Evolutionary conservation across 2,888 invertebrate species (phyloP), one percentile per base, ranked within the genome.

Genomic region (Zaprionus bogoriensis): DNA sequence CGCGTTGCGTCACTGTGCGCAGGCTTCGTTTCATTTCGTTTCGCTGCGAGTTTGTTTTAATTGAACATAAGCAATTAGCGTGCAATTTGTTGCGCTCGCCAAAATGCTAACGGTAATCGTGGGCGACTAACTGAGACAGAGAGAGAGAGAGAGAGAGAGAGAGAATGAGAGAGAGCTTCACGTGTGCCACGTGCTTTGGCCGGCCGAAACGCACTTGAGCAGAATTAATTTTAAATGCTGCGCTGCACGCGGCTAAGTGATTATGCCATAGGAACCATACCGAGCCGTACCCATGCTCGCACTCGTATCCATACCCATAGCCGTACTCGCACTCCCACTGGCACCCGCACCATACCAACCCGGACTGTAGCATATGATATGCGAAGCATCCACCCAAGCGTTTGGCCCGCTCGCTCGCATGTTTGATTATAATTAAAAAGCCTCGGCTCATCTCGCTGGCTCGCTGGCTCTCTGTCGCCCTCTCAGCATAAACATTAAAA

Each of bases 11-110:
- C 38, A 38, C 6, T 36, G 32, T 36, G 32, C 14, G 9, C 27
- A 27, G 7, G 28, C 42, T 67, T 36, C 38, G 19, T 61, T 48
- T 14, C 22, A 22, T 45, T 58, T 44, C 48, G 52, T 47, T 32
- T 55, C 44, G 42, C 38, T 42, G 47, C 4, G 66, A 67, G 63
- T 61, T 73, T 64, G 68, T 60, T 83, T 81, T 87, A 87, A 87
- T 87, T 87, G 88, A 87, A 87, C 85, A 86, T 72, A 70, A 86
- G 83, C 87, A 87, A 88, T 87, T 87, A 87, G 87, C 83, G 83
- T 87, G 83, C 87, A 87, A 87, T 87, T 81, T 86, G 84, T 84
- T 80, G 75, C 74, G 78, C 74, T 87, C 69, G 72, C 80, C 67
- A 68, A 72, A 72, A 71, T 64, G 63, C 63, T 74, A 77, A 79